A percentile compares a stretch with the other conserved stretches of the same genome.
Evolutionary conservation across 2,113 vertebrate genomes (phyloP).

Genomic region (Buteo buteo): DNA sequence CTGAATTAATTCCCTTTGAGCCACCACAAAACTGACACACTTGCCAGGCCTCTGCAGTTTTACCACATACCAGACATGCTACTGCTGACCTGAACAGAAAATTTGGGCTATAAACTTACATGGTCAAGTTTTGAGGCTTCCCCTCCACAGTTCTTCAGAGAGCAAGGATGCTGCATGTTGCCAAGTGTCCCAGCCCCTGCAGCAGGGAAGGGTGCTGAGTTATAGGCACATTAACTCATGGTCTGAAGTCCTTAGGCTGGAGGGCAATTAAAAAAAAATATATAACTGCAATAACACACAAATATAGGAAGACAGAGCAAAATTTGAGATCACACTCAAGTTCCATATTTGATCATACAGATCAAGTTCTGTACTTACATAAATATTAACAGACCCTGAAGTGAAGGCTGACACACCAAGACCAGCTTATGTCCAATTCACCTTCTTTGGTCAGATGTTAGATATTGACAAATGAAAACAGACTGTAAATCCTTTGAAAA

Average conservation of each 20-base stretch:
- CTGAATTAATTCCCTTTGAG: not conserved
- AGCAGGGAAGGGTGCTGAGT: not conserved
- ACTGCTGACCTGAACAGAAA: not conserved
- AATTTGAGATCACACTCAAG: not conserved
- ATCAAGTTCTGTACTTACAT: not conserved
- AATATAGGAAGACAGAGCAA: not conserved
- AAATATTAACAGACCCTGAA: not conserved
- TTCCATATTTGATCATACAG: too few relatives aligned
- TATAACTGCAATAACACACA: not conserved
- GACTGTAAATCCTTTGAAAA: not conserved
- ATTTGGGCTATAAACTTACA: not conserved
- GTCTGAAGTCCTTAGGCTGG: not conserved
- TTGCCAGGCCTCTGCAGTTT: not conserved
- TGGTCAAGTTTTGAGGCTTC: not conserved
- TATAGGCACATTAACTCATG: accelerated
- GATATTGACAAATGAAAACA: not conserved
- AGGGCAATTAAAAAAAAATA: not conserved
- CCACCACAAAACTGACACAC: not conserved
- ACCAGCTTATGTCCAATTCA: not conserved
- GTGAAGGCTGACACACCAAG: not conserved
- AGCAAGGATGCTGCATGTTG: not conserved
- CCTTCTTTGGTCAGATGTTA: not conserved
- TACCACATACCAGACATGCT: not conserved
- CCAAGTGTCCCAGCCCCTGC: not conserved
- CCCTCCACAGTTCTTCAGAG: not conserved